Percentiles rank a stretch among this genome's conserved stretches.
These are phyloP conservation scores for Tetrao urogallus DNA, from an alignment of 2,113 vertebrate species.

Conservation along the genomic window DNA sequence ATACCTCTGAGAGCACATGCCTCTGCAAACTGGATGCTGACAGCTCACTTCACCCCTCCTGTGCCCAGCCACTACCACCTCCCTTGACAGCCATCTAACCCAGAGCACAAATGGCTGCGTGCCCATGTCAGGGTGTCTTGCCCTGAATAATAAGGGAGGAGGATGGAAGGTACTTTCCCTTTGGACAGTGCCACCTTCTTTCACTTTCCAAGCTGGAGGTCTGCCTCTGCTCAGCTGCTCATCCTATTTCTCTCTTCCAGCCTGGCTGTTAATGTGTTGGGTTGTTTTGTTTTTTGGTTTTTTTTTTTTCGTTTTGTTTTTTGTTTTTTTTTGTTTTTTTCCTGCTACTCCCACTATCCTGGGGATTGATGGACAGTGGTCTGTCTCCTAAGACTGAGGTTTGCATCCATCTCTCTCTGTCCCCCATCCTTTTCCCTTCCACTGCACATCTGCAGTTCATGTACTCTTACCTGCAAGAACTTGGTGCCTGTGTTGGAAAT, in stretches of 20 bases:
- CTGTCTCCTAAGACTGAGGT: slow-evolving; percentile 33
- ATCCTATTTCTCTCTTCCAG: slow-evolving; percentile 48
- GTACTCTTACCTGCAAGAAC: slow-evolving; percentile 20
- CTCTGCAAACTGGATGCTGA: slow-evolving; percentile 58
- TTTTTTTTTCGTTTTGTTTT: background rate
- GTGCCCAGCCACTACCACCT: background rate
- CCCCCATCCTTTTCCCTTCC: background rate
- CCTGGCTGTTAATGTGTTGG: slow-evolving; percentile 50
- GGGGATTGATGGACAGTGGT: slow-evolving; percentile 51
- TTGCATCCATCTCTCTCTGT: slow-evolving; percentile 28
- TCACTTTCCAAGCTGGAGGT: slow-evolving; percentile 56
- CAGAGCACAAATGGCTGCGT: slow-evolving; percentile 63
- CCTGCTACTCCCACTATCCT: slow-evolving; percentile 72
- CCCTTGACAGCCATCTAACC: background rate
- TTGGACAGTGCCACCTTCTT: slow-evolving; percentile 42
- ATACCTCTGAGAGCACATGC: slow-evolving; percentile 88
- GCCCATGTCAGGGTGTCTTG: background rate
- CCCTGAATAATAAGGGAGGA: background rate
- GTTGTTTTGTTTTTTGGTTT: no score
- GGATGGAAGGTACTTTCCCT: slow-evolving; percentile 17
- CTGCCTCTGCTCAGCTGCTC: slow-evolving; percentile 55
- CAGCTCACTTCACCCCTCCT: slow-evolving; percentile 5
- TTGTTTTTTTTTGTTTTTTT: slow-evolving; percentile 29
- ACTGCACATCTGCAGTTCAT: background rate
- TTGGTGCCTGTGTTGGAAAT: slow-evolving; percentile 49